Conservation (phyloP, 2,797 vertebrate species). For the Sebastes nivosus region DNA sequence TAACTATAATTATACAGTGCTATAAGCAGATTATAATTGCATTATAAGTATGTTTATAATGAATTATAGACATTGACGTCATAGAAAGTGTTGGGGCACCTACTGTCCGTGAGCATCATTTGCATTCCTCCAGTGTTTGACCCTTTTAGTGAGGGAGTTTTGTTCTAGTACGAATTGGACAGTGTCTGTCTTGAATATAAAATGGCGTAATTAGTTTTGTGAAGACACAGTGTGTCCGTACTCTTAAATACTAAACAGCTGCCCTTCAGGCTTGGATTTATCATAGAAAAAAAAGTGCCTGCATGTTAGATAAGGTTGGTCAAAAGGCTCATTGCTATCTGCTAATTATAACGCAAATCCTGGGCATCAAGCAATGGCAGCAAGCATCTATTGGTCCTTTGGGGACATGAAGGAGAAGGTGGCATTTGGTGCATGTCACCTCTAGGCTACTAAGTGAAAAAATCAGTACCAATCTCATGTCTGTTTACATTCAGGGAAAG, state of each 20-base stretch:
- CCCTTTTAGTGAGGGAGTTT: background rate
- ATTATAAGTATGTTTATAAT: background rate
- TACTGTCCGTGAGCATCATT: background rate
- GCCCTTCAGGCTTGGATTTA: background rate
- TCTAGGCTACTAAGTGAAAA: slow-evolving; percentile 10
- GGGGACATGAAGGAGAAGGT: background rate
- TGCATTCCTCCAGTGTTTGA: slow-evolving; percentile 23
- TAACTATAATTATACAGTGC: background rate
- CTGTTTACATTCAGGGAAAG: slow-evolving; percentile 2
- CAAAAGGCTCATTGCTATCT: background rate
- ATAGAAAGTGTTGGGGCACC: background rate
- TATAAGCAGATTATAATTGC: background rate
- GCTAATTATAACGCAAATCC: background rate
- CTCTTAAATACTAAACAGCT: background rate
- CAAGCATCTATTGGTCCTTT: background rate
- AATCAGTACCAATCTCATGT: slow-evolving; percentile 35
- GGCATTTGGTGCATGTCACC: background rate
- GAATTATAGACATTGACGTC: background rate
- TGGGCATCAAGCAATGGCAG: background rate
- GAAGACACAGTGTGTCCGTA: background rate
- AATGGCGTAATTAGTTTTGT: slow-evolving; percentile 23
- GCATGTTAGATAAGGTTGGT: background rate
- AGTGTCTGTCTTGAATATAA: slow-evolving; percentile 17
- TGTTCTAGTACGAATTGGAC: background rate
- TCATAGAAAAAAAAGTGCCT: background rate